A percentile compares a stretch with the other conserved stretches of the same genome.
phyloP scores from a whole-genome alignment of 2,113 vertebrate species.

The Larimichthys polyactis region DNA sequence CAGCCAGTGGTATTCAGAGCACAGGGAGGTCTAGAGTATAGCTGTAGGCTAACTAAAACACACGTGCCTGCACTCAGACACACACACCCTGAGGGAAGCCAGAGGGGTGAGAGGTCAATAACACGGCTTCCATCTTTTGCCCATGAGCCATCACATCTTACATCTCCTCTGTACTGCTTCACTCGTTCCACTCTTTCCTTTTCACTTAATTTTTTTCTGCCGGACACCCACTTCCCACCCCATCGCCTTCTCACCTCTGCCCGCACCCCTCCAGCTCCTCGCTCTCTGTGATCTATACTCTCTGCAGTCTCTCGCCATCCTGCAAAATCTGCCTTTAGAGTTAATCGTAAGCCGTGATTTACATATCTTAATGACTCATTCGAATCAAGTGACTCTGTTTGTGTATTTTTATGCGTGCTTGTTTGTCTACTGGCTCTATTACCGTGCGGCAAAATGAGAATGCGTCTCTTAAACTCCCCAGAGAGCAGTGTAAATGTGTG shows the following conservation, averaged over 20 bases:
- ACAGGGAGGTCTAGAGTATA: constrained; percentile 69
- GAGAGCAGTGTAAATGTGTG: constrained; percentile 55
- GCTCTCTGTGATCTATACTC: constrained; percentile 31
- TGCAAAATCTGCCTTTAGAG: constrained; percentile 44
- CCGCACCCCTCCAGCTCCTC: neutral
- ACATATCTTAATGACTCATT: constrained; percentile 77
- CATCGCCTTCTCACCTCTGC: constrained; percentile 33
- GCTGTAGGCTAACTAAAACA: constrained; percentile 73
- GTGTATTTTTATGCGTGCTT: constrained; percentile 46
- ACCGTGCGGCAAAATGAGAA: constrained; percentile 29
- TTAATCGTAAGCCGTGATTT: constrained; percentile 72
- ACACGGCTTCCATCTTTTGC: constrained; percentile 66
- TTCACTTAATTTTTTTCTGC: constrained; percentile 66
- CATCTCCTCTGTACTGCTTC: constrained; percentile 48
- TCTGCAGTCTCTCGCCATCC: constrained; percentile 48
- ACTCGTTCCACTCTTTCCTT: constrained; percentile 49
- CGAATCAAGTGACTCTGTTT: constrained; percentile 45
- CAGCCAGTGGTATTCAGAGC: constrained; percentile 71
- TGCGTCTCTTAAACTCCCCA: constrained; percentile 46
- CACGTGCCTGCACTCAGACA: constrained; percentile 18
- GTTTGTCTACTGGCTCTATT: constrained; percentile 58
- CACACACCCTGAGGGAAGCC: constrained; percentile 64
- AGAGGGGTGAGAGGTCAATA: constrained; percentile 74
- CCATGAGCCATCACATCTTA: constrained; percentile 56
- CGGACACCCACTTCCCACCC: constrained; percentile 32